Conservation (phyloP, 2,888 invertebrate species). For the Phengaris arion region DNA sequence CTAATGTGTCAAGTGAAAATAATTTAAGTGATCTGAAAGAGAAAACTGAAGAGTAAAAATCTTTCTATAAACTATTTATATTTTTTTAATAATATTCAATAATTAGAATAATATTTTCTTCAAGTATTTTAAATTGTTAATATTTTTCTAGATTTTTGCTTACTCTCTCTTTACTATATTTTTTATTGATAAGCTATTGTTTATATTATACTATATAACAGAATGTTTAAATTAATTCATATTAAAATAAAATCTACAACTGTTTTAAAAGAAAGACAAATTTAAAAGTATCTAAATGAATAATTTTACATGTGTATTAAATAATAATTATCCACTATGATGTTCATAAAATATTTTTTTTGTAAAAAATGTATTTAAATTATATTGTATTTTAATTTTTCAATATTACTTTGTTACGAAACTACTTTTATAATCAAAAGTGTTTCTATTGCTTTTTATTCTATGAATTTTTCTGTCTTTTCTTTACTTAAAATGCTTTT, state of each 20-base stretch:
- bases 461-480: constrained; percentile 42
- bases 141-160: constrained; percentile 11
- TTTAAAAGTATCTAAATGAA: constrained; percentile 31
- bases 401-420: constrained; percentile 31
- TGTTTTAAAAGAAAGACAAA: constrained; percentile 17
- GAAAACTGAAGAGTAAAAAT: neutral
- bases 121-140: constrained; percentile 39
- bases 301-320: constrained; percentile 26
- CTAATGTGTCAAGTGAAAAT: constrained; percentile 12
- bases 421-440: constrained; percentile 36
- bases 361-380: neutral
- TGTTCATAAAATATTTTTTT: neutral
- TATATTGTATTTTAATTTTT: constrained; percentile 21
- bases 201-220: neutral
- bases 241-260: neutral
- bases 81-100: neutral
- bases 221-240: neutral
- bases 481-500: constrained; percentile 34
- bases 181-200: neutral
- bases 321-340: constrained; percentile 15
- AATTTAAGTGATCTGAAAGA: constrained; percentile 2
- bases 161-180: constrained; percentile 5
- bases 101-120: neutral
- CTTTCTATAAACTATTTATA: neutral
- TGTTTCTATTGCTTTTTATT: constrained; percentile 36